These are phyloP conservation scores for Phainopepla nitens DNA, from an alignment of 2,113 vertebrate species.

Conservation along the genomic window DNA sequence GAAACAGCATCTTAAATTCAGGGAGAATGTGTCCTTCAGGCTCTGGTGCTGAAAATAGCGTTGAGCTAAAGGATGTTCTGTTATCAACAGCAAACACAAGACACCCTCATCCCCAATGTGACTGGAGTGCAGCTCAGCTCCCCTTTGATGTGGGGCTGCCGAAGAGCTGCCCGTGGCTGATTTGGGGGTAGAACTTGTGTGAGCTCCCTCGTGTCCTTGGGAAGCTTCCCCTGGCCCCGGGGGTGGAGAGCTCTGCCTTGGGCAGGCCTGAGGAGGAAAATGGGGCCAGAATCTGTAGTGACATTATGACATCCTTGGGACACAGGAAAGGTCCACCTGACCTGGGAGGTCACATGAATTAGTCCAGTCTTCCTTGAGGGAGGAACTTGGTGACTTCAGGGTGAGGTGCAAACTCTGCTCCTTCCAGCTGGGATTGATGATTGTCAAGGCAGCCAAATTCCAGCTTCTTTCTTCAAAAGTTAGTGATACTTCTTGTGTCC, in stretches of 20 bases:
- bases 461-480: not conserved
- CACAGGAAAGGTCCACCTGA: not conserved
- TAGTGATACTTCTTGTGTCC: accelerated
- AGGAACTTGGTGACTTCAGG: not conserved
- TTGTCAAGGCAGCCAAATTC: not conserved
- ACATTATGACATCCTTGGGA: not conserved
- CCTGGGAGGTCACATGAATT: not conserved
- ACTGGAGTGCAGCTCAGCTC: not conserved
- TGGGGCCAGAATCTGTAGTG: accelerated
- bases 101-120: accelerated
- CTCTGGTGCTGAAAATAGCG: not conserved
- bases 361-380: not conserved
- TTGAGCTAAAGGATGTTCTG: not conserved
- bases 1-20: not conserved
- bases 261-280: not conserved
- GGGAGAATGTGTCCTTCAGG: not conserved
- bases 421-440: not conserved
- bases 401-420: not conserved
- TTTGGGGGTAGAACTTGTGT: not conserved
- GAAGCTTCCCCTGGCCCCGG: not conserved
- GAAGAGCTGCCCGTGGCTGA: too few relatives aligned
- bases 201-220: not conserved
- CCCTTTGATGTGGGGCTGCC: not conserved
- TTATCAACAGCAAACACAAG: not conserved
- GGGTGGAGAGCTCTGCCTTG: not conserved